Conservation (phyloP, 2,797 vertebrate species). For the Microcaecilia unicolor region DNA sequence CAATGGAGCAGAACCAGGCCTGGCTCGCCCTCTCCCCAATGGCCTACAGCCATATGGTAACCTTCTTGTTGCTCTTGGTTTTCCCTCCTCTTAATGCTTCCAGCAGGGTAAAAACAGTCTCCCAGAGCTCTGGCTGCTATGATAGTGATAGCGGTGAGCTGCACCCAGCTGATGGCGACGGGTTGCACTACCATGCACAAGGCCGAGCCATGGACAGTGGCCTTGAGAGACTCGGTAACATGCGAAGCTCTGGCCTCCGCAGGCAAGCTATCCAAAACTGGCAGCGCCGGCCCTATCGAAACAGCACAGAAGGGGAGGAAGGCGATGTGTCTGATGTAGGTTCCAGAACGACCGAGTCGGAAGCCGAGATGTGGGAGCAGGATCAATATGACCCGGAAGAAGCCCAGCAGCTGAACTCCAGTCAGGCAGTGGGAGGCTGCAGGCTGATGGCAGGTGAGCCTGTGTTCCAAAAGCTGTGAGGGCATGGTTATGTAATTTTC, state of each 20-base stretch:
- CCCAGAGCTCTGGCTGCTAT: constrained; percentile 87
- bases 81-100: constrained; percentile 60
- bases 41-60: accelerated
- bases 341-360: constrained; percentile 88
- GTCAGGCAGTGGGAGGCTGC: constrained; percentile 54
- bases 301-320: constrained; percentile 94
- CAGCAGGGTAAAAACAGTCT: constrained; percentile 75
- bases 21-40: no score
- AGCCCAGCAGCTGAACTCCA: constrained; percentile 50
- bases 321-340: constrained; percentile 89
- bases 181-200: constrained; percentile 69
- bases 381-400: constrained; percentile 61
- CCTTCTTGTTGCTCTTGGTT: neutral
- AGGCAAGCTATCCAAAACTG: constrained; percentile 97
- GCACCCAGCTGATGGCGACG: constrained; percentile 76
- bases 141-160: constrained; percentile 91
- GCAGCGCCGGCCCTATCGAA: constrained; percentile 89
- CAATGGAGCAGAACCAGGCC: no score
- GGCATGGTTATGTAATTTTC: no score
- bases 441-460: constrained; percentile 69
- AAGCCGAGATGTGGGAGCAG: constrained; percentile 84
- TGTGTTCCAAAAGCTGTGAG: no score
- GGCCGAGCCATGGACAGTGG: constrained; percentile 58
- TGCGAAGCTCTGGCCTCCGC: constrained; percentile 80
- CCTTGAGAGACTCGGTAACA: constrained; percentile 49